Conservation (phyloP, 2,888 invertebrate genomes). For the Synergus itoensis region DNA sequence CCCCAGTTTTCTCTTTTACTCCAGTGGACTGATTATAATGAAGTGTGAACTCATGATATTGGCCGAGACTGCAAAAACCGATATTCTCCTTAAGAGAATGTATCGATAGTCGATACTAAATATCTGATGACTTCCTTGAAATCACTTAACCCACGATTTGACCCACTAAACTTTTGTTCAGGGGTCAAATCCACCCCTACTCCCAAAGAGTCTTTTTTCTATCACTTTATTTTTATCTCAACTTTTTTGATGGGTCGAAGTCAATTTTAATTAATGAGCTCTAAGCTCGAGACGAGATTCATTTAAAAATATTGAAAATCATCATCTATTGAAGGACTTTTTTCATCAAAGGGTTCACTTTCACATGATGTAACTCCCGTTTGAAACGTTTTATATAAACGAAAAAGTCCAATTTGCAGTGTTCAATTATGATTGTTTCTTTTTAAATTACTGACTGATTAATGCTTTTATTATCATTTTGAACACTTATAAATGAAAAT, state of each 20-base stretch:
- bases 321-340: background rate
- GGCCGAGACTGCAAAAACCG: background rate
- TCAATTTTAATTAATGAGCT: background rate
- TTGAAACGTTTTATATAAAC: too few relatives aligned
- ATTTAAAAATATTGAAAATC: background rate
- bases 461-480: too few relatives aligned
- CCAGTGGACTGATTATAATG: background rate
- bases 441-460: too few relatives aligned
- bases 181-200: background rate
- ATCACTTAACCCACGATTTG: background rate
- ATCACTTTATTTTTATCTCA: background rate
- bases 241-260: background rate
- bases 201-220: background rate
- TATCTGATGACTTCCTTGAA: constrained; percentile 3
- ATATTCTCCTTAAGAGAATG: constrained; percentile 1
- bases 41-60: constrained; percentile 44
- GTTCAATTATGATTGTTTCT: too few relatives aligned
- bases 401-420: too few relatives aligned
- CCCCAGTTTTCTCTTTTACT: constrained; percentile 51
- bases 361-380: too few relatives aligned
- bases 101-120: constrained; percentile 20
- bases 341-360: background rate
- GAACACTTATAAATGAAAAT: too few relatives aligned
- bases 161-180: constrained; percentile 37
- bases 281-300: background rate